Evolutionary conservation across 2,888 invertebrate genomes (phyloP), one percentile per base, ranked within the genome.

Genomic region (Mesochorus sp.): DNA sequence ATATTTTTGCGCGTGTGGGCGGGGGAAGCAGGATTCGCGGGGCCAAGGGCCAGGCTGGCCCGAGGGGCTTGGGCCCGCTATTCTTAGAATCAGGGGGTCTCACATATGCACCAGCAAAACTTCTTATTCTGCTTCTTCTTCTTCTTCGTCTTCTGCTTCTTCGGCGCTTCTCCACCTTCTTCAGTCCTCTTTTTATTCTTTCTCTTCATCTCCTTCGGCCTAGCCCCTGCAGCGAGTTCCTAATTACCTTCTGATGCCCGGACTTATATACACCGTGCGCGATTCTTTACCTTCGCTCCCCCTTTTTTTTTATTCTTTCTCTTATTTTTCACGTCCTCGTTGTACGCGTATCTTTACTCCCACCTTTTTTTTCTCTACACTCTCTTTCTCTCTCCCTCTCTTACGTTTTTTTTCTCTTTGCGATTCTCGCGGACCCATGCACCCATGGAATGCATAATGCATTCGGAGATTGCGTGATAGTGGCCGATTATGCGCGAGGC

Each of bases 391-490:
- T 26, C 70, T 59, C 66, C 73, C 47, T 81, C 73, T 80, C 19
- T 55, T 62, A n/a, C n/a, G n/a, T 26, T 51, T 77, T 26, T 37
- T 51, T 49, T 61, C 64, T 61, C 62, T 66, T 14, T 44, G 72
- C 66, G 49, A 19, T 67, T 73, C 74, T 42, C 51, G 14, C 17
- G 64, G 59, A 71, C 19, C 64, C 49, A 39, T 53, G 51, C 76
- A 67, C 64, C 66, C 68, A 42, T 72, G 75, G 80, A 84, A 87
- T 86, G 84, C 84, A 87, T 87, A 84, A 87, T 87, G 86, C 86
- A 87, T 87, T 85, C 82, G 82, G 77, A 86, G 87, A 87, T 87
- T 83, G 87, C 87, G 87, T 87, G 87, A 87, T 87, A 87, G 79
- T 57, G 49, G 66, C 62, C 85, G 86, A 86, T 87, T 87, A 87